phyloP scores from a whole-genome alignment of 2,797 vertebrate species.

The Psittacula echo region DNA sequence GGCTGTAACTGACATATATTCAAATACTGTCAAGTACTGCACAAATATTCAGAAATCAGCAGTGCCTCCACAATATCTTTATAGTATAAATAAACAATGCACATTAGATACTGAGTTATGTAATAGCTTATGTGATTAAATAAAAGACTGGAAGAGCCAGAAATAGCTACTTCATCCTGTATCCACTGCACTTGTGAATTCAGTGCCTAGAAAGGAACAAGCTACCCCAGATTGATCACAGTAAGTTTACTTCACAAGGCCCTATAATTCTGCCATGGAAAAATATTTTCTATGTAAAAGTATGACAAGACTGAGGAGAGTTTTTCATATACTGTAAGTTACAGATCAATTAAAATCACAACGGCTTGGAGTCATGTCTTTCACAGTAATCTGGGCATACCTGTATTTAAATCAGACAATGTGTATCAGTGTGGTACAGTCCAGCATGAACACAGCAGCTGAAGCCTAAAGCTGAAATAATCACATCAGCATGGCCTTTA shows the following conservation, averaged over 20 bases:
- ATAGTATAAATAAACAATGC: background rate
- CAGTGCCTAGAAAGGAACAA: background rate
- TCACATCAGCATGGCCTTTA: background rate
- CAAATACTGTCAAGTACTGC: background rate
- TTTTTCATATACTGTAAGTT: background rate
- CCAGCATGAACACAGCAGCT: background rate
- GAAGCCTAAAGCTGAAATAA: background rate
- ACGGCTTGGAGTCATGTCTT: background rate
- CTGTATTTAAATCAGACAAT: background rate
- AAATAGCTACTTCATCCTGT: background rate
- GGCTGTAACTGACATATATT: background rate
- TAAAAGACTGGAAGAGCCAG: background rate
- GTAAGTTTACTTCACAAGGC: background rate
- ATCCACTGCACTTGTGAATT: background rate
- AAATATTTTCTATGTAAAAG: background rate
- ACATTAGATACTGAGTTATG: background rate
- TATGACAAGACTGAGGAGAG: background rate
- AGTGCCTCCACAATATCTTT: background rate
- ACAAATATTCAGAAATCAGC: background rate
- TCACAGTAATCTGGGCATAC: background rate
- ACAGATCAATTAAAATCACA: background rate
- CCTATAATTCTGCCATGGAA: background rate
- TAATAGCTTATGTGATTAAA: background rate
- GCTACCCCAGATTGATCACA: background rate
- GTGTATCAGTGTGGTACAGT: background rate